Evolutionary conservation across 1,140 invertebrate species (phyloP), one percentile per base, ranked within the genome.

Genomic region (Diachasmimorpha longicaudata): DNA sequence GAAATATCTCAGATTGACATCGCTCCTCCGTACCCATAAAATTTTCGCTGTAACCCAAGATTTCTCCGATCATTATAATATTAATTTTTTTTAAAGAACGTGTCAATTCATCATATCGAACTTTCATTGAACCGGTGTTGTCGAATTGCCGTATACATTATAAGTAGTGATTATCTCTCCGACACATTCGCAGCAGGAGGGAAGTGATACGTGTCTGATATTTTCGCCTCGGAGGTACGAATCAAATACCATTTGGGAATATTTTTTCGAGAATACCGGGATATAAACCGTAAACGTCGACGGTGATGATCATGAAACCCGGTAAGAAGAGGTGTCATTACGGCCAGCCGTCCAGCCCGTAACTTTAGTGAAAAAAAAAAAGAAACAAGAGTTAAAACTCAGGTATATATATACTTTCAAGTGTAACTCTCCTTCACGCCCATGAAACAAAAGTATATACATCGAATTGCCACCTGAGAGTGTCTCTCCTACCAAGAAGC

Each of bases 51-150:
- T 55, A 31, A 8, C 19, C n/a, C 9, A 55, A 55, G 23, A 63
- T 25, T 63, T 63, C 58, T 63, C 58, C 16, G 4, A 63, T 63
- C 14, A 63, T 25, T 10, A 25, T 63, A 25, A 5, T 9, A 13
- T 31, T 19, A 2, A 2, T 9, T 25, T 14, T 63, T 63, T 63
- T 14, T 25, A 8, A 19, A 13, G 19, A 63, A 23, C 5, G 5
- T 63, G 58, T 63, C 58, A 63, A 63, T 63, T 63, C 58, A 63
- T 63, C 58, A 63, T 31, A 31, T 63, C 58, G 58, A 63, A 63
- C 58, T 63, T 63, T 63, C 58, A 19, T 25, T 23, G 58, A 23
- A 23, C 58, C 19, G 58, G 58, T 63, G 23, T 25, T 25, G 6
- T 25, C 23, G 19, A 63, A 63, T 63, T 31, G 23, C 58, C 4